A percentile compares a stretch with the other conserved stretches of the same genome.
These are phyloP conservation scores for Paramormyrops hopkinsi DNA, from an alignment of 2,797 vertebrate species.

Conservation along the genomic window DNA sequence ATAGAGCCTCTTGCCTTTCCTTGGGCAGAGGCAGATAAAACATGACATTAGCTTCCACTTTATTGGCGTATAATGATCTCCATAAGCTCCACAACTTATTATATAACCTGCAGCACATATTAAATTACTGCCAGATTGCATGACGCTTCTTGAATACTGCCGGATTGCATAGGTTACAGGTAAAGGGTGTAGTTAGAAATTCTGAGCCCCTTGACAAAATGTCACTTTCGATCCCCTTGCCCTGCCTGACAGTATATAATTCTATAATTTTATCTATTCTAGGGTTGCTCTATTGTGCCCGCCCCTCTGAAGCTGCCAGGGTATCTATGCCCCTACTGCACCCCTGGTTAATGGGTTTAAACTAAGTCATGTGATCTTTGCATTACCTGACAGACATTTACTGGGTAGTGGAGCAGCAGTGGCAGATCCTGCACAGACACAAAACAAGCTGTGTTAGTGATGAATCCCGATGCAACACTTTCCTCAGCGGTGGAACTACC, in stretches of 20 bases:
- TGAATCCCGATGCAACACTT: background rate
- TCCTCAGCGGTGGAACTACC: background rate
- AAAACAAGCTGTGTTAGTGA: constrained; percentile 23
- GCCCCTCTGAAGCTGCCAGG: background rate
- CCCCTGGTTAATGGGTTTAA: background rate
- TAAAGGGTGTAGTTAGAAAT: background rate
- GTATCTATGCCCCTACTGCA: background rate
- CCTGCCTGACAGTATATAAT: background rate
- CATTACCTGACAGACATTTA: constrained; percentile 46
- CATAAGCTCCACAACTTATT: background rate
- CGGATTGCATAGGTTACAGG: background rate
- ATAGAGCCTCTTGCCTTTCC: constrained; percentile 32
- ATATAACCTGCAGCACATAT: background rate
- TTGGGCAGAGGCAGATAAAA: constrained; percentile 20
- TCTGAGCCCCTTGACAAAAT: background rate
- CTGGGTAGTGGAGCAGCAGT: constrained; percentile 40
- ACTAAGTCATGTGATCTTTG: background rate
- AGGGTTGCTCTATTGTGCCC: background rate
- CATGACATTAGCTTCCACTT: background rate
- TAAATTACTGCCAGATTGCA: background rate
- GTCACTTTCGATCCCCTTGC: background rate
- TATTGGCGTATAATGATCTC: background rate
- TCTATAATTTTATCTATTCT: background rate
- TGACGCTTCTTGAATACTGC: background rate
- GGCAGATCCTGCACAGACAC: constrained; percentile 41